phyloP scores from a whole-genome alignment of 2,113 vertebrate species.

The Panthera uncia region DNA sequence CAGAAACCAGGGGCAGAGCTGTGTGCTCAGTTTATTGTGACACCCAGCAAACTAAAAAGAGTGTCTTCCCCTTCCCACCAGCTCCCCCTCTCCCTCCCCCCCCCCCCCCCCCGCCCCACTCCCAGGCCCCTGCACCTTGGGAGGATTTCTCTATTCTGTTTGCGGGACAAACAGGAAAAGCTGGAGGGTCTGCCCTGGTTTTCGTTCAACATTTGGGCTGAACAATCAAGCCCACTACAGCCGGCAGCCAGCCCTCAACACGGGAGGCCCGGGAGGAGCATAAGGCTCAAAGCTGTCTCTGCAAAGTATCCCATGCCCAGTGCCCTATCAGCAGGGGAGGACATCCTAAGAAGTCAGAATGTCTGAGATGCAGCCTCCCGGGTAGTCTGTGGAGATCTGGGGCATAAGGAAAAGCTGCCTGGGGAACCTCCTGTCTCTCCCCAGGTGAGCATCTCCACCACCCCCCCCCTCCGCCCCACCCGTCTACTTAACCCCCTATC shows the following conservation, averaged over 20 bases:
- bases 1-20: background rate
- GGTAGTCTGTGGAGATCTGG: background rate
- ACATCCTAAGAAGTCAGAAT: background rate
- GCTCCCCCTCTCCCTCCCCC: too few species aligned
- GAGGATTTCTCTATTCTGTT: background rate
- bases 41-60: background rate
- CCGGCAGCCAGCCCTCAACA: background rate
- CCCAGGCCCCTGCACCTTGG: background rate
- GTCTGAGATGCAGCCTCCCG: background rate
- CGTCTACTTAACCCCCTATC: accelerated
- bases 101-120: too few species aligned
- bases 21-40: background rate
- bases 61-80: background rate
- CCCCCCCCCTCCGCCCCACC: background rate
- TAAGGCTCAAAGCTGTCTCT: background rate
- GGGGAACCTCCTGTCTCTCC: too few species aligned
- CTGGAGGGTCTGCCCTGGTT: background rate
- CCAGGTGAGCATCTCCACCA: background rate
- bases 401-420: background rate
- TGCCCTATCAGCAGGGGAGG: background rate
- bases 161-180: background rate
- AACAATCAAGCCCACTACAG: background rate
- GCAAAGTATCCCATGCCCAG: background rate
- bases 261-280: background rate
- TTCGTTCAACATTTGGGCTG: background rate